phyloP scores from a whole-genome alignment of 2,888 invertebrate species.

The Chloromyia formosa region DNA sequence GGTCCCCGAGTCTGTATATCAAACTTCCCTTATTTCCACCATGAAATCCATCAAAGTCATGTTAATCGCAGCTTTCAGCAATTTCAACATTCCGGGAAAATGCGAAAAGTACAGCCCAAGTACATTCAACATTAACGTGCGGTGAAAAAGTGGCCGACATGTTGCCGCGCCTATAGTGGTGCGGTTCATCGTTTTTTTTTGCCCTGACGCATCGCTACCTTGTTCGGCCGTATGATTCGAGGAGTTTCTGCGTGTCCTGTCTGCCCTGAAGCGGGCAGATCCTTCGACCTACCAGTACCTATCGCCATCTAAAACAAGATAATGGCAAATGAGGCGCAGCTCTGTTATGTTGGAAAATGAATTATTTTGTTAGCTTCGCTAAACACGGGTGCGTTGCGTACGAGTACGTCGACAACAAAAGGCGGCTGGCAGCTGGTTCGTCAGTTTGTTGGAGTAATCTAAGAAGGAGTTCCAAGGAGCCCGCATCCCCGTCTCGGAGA shows the following conservation, averaged over 20 bases:
- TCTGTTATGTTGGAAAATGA: slow-evolving; percentile 40
- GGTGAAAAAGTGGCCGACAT: slow-evolving; percentile 26
- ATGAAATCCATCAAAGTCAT: slow-evolving; percentile 41
- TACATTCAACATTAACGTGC: slow-evolving; percentile 18
- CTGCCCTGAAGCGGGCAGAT: neutral
- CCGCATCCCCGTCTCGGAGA: neutral
- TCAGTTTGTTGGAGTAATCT: slow-evolving; percentile 4
- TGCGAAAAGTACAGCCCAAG: neutral
- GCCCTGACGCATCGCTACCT: neutral
- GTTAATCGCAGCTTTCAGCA: slow-evolving; percentile 43
- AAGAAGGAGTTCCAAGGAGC: slow-evolving; percentile 12
- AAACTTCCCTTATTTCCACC: slow-evolving; percentile 11
- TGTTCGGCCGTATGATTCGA: neutral
- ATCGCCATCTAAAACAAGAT: slow-evolving; percentile 27
- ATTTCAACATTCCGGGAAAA: slow-evolving; percentile 30
- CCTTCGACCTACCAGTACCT: slow-evolving; percentile 1
- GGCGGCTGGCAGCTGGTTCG: slow-evolving; percentile 9
- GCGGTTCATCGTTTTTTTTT: neutral
- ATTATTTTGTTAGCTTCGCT: slow-evolving; percentile 37
- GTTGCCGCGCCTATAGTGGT: slow-evolving; percentile 9
- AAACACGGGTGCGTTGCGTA: slow-evolving; percentile 18
- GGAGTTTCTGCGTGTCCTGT: neutral
- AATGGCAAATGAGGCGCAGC: slow-evolving; percentile 40
- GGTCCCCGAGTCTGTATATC: slow-evolving; percentile 15
- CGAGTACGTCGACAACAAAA: neutral